Percentiles rank a stretch among this genome's conserved stretches.
Conservation (phyloP, 2,113 vertebrate species). For the Pomatorhinus ruficollis region DNA sequence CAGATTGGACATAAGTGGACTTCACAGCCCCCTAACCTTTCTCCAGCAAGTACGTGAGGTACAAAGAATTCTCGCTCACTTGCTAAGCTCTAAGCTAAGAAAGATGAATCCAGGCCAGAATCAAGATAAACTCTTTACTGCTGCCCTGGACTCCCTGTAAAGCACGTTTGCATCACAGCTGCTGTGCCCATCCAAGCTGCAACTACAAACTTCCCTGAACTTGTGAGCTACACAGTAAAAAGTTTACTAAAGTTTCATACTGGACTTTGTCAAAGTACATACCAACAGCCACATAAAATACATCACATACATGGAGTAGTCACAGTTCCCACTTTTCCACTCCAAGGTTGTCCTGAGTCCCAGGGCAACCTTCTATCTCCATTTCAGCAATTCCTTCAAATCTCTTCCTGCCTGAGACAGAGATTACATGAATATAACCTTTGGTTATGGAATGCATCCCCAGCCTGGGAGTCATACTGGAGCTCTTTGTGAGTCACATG, state of each 20-base stretch:
- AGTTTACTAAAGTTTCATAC: neutral
- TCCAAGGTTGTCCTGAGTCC: neutral
- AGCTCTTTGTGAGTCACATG: slow-evolving; percentile 18
- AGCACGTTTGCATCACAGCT: neutral
- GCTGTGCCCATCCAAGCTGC: neutral
- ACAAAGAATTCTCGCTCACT: neutral
- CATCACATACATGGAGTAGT: neutral
- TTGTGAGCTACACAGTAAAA: neutral
- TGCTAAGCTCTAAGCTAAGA: neutral
- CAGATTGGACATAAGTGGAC: neutral
- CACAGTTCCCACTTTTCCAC: neutral
- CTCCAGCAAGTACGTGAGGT: neutral
- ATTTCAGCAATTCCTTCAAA: neutral
- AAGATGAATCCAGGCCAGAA: neutral
- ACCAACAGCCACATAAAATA: neutral
- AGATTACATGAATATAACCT: neutral
- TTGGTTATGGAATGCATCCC: neutral
- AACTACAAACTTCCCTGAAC: neutral
- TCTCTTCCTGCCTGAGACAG: neutral
- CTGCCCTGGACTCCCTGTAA: neutral
- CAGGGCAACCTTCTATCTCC: neutral
- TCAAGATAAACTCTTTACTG: neutral
- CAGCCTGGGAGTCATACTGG: neutral
- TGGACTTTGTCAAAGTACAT: neutral
- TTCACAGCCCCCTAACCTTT: neutral